Conservation (phyloP, 2,888 invertebrate species). For the Lamproptera curius region DNA sequence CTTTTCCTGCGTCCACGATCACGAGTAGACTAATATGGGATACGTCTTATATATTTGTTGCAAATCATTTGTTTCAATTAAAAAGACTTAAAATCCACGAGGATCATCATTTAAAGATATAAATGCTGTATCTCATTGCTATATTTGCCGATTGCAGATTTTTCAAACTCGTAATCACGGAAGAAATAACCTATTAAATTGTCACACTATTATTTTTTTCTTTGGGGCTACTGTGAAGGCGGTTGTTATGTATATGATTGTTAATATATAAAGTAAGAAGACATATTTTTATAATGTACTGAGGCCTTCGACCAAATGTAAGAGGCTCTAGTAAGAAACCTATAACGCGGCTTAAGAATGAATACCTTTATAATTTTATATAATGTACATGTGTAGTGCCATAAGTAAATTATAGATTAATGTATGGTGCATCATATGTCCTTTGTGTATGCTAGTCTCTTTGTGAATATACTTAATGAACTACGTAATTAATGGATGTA, state of each 20-base stretch:
- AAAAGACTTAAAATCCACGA: too few species aligned
- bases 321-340: slow-evolving; percentile 36
- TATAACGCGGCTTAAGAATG: slow-evolving; percentile 12
- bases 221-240: background rate
- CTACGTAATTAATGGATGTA: slow-evolving; percentile 29
- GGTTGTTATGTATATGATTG: slow-evolving; percentile 32
- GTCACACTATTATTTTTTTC: too few species aligned
- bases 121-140: too few species aligned
- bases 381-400: slow-evolving; percentile 48
- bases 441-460: slow-evolving; percentile 67
- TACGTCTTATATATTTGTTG: too few species aligned
- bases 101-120: too few species aligned
- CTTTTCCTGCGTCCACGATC: background rate
- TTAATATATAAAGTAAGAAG: slow-evolving; percentile 48
- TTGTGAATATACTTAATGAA: slow-evolving; percentile 35
- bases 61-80: too few species aligned
- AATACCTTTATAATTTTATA: slow-evolving; percentile 21
- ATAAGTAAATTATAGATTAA: slow-evolving; percentile 39
- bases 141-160: too few species aligned
- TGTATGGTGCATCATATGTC: slow-evolving; percentile 62
- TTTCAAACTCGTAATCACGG: too few species aligned
- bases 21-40: too few species aligned
- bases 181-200: background rate
- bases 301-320: slow-evolving; percentile 55
- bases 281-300: slow-evolving; percentile 63